These are phyloP conservation scores for Magallana angulata DNA, from an alignment of 1,140 invertebrate species.

Conservation along the genomic window DNA sequence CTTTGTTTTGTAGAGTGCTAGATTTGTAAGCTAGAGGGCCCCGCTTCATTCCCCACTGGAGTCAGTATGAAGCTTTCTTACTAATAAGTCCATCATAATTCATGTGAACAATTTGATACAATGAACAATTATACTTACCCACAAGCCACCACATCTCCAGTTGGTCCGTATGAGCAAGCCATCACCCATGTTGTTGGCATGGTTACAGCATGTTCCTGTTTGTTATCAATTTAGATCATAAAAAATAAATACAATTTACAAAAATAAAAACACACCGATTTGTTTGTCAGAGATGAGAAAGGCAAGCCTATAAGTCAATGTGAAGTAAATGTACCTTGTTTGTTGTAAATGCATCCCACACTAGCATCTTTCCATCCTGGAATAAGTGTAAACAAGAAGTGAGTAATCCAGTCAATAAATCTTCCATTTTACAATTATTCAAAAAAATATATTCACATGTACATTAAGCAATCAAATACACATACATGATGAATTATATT, in stretches of 20 bases:
- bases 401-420: not conserved
- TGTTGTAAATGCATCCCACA: slow-evolving; percentile 99
- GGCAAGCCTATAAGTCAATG: not conserved
- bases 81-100: too few relatives aligned
- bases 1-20: too few relatives aligned
- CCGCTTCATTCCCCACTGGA: too few relatives aligned
- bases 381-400: slow-evolving; percentile 52
- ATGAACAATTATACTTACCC: slow-evolving; percentile 85
- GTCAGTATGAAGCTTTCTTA: too few relatives aligned
- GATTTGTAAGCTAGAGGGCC: too few relatives aligned
- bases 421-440: too few relatives aligned
- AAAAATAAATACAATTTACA: not conserved
- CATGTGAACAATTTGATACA: not conserved
- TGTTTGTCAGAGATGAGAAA: too few relatives aligned
- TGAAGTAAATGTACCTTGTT: slow-evolving; percentile 86
- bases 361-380: slow-evolving; percentile 98
- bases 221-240: slow-evolving; percentile 44
- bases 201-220: slow-evolving; percentile 94
- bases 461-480: not conserved
- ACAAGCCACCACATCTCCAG: slow-evolving; percentile 96
- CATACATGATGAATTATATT: not conserved
- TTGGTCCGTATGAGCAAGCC: slow-evolving; percentile 99
- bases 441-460: not conserved
- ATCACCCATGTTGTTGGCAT: slow-evolving; percentile 99
- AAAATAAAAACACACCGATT: not conserved